Conservation (phyloP, 2,888 invertebrate genomes). For the Bursaphelenchus okinawaensis region DNA sequence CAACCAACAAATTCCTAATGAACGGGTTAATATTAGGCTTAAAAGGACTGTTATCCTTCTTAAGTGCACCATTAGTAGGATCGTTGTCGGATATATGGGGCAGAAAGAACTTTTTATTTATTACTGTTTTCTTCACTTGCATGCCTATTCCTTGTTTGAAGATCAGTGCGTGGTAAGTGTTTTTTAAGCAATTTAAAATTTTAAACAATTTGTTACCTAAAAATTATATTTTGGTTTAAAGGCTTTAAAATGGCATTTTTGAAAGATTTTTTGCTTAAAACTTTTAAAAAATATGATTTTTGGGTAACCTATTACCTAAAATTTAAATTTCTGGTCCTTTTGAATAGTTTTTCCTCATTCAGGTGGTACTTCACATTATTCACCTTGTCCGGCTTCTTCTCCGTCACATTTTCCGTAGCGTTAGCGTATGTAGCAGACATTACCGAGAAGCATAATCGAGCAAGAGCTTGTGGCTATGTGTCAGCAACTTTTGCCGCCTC, state of each 20-base stretch:
- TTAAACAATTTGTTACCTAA: too few species aligned
- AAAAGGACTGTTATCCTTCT: slow-evolving; percentile 92
- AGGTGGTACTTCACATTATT: slow-evolving; percentile 98
- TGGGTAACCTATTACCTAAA: not conserved
- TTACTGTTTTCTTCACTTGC: slow-evolving; percentile 78
- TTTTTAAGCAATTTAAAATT: slow-evolving; percentile 3
- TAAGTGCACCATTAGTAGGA: slow-evolving; percentile 92
- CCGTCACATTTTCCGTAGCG: slow-evolving; percentile 97
- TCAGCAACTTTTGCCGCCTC: slow-evolving; percentile 98
- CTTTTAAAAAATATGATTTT: too few species aligned
- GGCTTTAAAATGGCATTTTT: not conserved
- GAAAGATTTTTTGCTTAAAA: not conserved
- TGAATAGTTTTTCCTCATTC: slow-evolving; percentile 14
- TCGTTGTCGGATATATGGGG: slow-evolving; percentile 98
- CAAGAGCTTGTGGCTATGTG: slow-evolving; percentile 62
- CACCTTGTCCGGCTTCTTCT: slow-evolving; percentile 95
- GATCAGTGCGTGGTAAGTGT: slow-evolving; percentile 81
- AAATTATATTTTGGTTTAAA: slow-evolving; percentile 9
- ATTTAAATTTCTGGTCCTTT: not conserved
- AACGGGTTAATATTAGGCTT: slow-evolving; percentile 98
- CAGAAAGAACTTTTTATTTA: slow-evolving; percentile 88
- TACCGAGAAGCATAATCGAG: slow-evolving; percentile 71
- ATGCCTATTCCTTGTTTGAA: slow-evolving; percentile 97
- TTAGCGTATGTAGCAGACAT: slow-evolving; percentile 99
- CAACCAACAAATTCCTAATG: slow-evolving; percentile 97